Percentiles rank a stretch among this genome's conserved stretches.
Evolutionary conservation across 2,888 invertebrate species (phyloP).

Genomic region (Gymnosoma rotundatum): DNA sequence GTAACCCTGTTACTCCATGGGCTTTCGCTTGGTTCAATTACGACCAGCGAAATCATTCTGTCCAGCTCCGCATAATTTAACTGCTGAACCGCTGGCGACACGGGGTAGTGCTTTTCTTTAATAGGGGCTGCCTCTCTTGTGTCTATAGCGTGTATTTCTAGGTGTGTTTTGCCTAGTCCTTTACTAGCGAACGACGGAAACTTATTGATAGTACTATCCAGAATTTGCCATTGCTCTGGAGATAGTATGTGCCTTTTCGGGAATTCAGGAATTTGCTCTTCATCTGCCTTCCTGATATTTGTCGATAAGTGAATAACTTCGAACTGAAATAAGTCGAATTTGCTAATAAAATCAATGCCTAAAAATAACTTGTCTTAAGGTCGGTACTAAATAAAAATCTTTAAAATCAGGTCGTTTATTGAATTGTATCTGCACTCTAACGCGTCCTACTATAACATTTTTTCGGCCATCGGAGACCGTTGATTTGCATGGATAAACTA

Average conservation of each 20-base stretch:
- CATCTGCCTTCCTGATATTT: too few species aligned
- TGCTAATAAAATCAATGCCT: background rate
- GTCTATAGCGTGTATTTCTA: slow-evolving; percentile 5
- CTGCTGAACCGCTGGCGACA: slow-evolving; percentile 61
- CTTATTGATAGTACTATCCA: too few species aligned
- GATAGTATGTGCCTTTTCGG: too few species aligned
- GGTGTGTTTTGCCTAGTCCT: slow-evolving; percentile 5
- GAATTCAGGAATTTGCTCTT: background rate
- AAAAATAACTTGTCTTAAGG: slow-evolving; percentile 1
- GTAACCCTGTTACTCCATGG: slow-evolving; percentile 58
- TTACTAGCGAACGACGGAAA: slow-evolving; percentile 5
- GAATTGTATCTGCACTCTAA: slow-evolving; percentile 24
- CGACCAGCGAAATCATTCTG: slow-evolving; percentile 73
- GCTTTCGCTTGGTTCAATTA: slow-evolving; percentile 74
- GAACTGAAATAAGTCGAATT: background rate
- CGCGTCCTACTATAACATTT: slow-evolving; percentile 33
- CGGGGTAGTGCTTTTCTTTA: slow-evolving; percentile 56
- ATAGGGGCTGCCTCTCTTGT: too few species aligned
- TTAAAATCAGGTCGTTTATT: slow-evolving; percentile 9
- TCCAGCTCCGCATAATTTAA: slow-evolving; percentile 73
- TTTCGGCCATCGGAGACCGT: slow-evolving; percentile 15
- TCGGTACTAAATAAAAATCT: slow-evolving; percentile 45
- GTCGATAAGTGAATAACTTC: background rate
- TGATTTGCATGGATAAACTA: background rate
- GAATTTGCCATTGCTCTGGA: too few species aligned